Evolutionary conservation across 2,797 vertebrate genomes (phyloP).

Genomic region (Orestias chungarensis): DNA sequence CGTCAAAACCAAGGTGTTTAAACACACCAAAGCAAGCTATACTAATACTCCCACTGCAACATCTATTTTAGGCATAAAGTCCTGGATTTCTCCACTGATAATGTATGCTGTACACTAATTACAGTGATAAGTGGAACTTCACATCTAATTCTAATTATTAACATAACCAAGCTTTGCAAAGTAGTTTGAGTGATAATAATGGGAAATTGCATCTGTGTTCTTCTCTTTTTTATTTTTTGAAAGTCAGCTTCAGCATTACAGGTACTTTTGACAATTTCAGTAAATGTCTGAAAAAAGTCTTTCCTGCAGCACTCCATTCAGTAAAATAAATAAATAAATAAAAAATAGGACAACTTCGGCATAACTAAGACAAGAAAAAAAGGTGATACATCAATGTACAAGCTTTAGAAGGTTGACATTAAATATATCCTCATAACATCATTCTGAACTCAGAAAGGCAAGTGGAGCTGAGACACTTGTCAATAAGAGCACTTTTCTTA

Average conservation of each 20-base stretch:
- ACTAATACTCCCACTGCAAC: neutral
- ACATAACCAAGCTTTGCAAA: constrained; percentile 12
- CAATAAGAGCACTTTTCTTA: too few relatives aligned
- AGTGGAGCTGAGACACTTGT: constrained; percentile 40
- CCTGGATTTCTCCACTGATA: constrained; percentile 20
- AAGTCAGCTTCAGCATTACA: neutral
- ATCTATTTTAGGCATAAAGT: constrained; percentile 4
- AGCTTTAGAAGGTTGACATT: constrained; percentile 29
- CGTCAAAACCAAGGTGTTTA: constrained; percentile 22
- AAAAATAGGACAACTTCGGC: neutral
- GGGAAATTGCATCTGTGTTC: constrained; percentile 1
- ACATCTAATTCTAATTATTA: constrained; percentile 6
- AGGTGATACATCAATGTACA: constrained; percentile 40
- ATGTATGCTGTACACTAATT: constrained; percentile 21
- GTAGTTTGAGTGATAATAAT: neutral
- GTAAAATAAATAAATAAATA: neutral
- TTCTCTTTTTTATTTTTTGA: neutral
- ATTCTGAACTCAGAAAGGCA: constrained; percentile 50
- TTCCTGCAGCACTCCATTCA: neutral
- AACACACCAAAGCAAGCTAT: constrained; percentile 13
- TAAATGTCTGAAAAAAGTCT: neutral
- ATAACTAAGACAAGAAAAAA: constrained; percentile 30
- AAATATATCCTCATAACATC: constrained; percentile 42
- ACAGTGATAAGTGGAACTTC: constrained; percentile 17
- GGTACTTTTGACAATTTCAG: neutral